Conservation (phyloP, 2,888 invertebrate genomes). For the Cheilosia pagana region DNA sequence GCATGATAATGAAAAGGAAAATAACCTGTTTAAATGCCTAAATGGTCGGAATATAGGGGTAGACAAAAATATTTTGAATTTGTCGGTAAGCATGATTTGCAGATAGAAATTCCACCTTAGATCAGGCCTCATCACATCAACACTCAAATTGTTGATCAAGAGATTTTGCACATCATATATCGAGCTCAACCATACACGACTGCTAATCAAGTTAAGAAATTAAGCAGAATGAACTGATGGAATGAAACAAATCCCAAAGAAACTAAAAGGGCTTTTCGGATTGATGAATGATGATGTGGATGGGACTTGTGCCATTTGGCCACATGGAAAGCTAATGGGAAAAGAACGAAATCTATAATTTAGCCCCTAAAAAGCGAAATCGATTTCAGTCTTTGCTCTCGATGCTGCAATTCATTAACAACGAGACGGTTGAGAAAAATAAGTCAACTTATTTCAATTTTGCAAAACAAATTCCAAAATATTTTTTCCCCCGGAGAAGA, state of each 20-base stretch:
- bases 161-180: conserved; percentile 3
- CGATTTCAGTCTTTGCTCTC: conserved; percentile 74
- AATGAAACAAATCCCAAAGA: conserved; percentile 73
- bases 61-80: conserved; percentile 26
- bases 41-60: conserved; percentile 9
- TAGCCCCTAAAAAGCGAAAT: conserved; percentile 69
- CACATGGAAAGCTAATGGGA: conserved; percentile 71
- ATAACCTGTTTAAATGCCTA: conserved; percentile 3
- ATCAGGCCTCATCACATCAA: conserved; percentile 7
- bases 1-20: conserved; percentile 4
- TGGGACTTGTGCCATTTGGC: conserved; percentile 66
- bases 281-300: conserved; percentile 72
- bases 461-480: background rate
- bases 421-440: too few relatives aligned
- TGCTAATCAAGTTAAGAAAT: conserved; percentile 43
- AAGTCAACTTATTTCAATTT: too few relatives aligned
- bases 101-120: conserved; percentile 29
- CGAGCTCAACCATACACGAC: conserved; percentile 69
- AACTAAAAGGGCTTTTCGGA: conserved; percentile 75
- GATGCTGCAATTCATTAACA: too few relatives aligned
- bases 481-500: conserved; percentile 72
- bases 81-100: conserved; percentile 9
- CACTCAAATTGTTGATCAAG: conserved; percentile 14
- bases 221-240: conserved; percentile 72
- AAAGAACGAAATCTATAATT: conserved; percentile 64